These are phyloP conservation scores for Leuciscus waleckii DNA, from an alignment of 2,797 vertebrate species.

Conservation along the genomic window DNA sequence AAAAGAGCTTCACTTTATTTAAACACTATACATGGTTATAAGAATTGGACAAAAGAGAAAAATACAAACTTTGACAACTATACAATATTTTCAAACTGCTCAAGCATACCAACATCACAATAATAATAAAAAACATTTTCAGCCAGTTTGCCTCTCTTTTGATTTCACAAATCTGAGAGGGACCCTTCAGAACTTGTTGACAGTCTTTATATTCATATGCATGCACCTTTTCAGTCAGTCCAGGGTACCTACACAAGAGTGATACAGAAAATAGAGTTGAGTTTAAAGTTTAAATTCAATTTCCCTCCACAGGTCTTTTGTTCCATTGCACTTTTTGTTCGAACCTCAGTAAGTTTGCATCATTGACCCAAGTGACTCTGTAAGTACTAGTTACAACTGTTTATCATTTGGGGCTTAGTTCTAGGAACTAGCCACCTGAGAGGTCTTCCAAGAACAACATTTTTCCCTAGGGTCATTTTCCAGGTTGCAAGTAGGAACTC, in stretches of 20 bases:
- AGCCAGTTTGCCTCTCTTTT: not conserved
- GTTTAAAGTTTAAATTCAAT: not conserved
- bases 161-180: conserved; percentile 24
- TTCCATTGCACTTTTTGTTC: not conserved
- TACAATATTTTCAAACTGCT: conserved; percentile 11
- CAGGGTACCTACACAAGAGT: conserved; percentile 72
- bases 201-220: conserved; percentile 4
- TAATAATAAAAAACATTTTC: not conserved
- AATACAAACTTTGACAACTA: conserved; percentile 29
- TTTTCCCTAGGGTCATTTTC: not conserved
- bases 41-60: conserved; percentile 31
- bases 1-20: conserved; percentile 52
- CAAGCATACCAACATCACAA: conserved; percentile 33
- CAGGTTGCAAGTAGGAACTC: not conserved
- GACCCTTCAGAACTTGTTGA: conserved; percentile 9
- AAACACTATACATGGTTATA: conserved; percentile 39
- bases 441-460: not conserved
- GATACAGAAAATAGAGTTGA: not conserved
- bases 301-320: not conserved
- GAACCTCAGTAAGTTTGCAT: not conserved
- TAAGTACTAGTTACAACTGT: not conserved
- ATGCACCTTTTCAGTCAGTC: conserved; percentile 66
- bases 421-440: not conserved
- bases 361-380: not conserved
- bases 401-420: not conserved